These are phyloP conservation scores for Emydocephalus ijimae DNA, from an alignment of 2,113 vertebrate genomes.

Conservation along the genomic window DNA sequence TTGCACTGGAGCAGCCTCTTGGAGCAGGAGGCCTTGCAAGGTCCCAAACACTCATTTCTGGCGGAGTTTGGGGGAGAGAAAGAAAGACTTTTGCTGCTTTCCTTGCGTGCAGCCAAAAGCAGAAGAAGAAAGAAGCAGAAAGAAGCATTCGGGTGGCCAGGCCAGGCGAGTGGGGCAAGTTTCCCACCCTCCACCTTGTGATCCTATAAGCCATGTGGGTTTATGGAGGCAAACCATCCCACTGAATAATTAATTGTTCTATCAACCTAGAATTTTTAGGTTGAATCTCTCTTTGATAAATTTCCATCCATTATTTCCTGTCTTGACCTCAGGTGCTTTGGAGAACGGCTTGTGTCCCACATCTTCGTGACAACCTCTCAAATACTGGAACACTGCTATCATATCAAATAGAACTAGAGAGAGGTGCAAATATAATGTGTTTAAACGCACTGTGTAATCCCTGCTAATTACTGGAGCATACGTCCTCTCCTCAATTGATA, in stretches of 20 bases:
- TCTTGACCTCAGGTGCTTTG: background rate
- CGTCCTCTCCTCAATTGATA: background rate
- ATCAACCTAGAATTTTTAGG: too few species aligned
- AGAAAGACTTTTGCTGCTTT: too few species aligned
- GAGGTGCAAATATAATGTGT: background rate
- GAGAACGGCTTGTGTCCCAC: background rate
- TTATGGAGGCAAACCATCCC: background rate
- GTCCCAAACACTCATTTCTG: too few species aligned
- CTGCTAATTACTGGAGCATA: background rate
- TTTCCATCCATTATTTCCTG: background rate
- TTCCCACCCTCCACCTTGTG: too few species aligned
- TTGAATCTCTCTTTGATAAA: background rate
- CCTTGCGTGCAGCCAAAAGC: too few species aligned
- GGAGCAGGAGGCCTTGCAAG: too few species aligned
- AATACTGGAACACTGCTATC: background rate
- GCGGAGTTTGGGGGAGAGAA: too few species aligned
- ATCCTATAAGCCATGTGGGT: too few species aligned
- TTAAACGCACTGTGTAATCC: background rate
- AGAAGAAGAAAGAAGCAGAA: too few species aligned
- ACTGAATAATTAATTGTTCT: background rate
- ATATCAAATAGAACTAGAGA: background rate
- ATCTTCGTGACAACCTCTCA: background rate
- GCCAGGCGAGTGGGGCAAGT: too few species aligned
- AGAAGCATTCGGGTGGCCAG: too few species aligned
- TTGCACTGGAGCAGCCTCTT: too few species aligned